Conservation (phyloP, 2,888 invertebrate genomes). For the Apotomis capreana region DNA sequence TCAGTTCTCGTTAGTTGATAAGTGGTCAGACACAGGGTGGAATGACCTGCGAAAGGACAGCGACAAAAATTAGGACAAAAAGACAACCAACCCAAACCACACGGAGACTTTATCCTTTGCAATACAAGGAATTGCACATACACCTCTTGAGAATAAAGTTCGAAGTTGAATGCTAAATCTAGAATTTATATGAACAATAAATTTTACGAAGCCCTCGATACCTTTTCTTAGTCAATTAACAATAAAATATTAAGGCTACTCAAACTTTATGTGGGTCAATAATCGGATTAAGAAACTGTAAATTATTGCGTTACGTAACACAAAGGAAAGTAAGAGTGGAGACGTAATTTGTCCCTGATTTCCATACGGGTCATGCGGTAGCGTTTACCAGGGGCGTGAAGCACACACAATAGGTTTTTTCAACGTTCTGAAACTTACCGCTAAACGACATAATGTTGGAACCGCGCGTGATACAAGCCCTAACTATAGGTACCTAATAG, state of each 20-base stretch:
- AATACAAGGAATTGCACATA: constrained; percentile 4
- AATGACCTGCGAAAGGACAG: constrained; percentile 33
- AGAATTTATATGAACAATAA: constrained; percentile 32
- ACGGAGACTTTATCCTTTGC: constrained; percentile 6
- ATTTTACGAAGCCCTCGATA: constrained; percentile 36
- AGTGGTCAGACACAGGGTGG: constrained; percentile 31
- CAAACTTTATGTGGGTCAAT: constrained; percentile 59
- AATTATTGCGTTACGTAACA: constrained; percentile 71
- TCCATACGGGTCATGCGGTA: constrained; percentile 72
- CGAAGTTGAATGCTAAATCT: constrained; percentile 1
- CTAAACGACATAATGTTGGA: neutral
- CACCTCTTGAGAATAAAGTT: neutral
- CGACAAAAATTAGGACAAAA: constrained; percentile 38
- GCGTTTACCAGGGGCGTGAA: neutral
- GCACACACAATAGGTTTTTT: neutral
- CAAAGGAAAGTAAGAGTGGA: constrained; percentile 77
- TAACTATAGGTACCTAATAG: too few species aligned
- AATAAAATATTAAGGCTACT: constrained; percentile 50
- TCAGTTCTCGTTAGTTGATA: constrained; percentile 25
- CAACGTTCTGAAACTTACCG: neutral
- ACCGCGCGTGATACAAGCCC: too few species aligned
- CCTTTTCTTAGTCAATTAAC: constrained; percentile 38
- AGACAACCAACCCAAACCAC: constrained; percentile 11
- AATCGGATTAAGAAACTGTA: constrained; percentile 71
- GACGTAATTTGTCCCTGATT: constrained; percentile 81